phyloP scores from a whole-genome alignment of 2,797 vertebrate genomes.

The Micropoecilia bifurca region DNA sequence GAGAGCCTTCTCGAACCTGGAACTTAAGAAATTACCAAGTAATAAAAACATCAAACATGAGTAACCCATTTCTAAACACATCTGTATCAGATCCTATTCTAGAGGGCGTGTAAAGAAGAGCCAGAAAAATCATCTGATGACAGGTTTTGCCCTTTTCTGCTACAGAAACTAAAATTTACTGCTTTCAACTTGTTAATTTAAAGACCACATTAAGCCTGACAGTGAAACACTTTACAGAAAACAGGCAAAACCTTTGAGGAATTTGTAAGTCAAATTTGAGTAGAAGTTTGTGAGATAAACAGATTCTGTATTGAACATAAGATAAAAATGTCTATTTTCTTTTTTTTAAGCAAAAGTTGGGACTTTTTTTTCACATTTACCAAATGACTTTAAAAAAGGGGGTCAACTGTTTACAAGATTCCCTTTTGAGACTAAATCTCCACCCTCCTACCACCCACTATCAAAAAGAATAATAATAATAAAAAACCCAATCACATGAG shows the following conservation, averaged over 20 bases:
- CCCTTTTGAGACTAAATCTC: slow-evolving; percentile 44
- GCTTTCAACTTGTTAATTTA: slow-evolving; percentile 12
- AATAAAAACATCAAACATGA: slow-evolving; percentile 56
- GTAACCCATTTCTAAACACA: slow-evolving; percentile 54
- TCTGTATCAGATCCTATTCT: slow-evolving; percentile 52
- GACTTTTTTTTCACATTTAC: not conserved
- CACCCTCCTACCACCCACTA: slow-evolving; percentile 74
- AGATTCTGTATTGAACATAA: slow-evolving; percentile 17
- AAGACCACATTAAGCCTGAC: slow-evolving; percentile 21
- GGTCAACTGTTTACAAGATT: slow-evolving; percentile 43
- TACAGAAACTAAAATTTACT: not conserved
- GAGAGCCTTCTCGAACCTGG: slow-evolving; percentile 70
- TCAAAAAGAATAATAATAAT: slow-evolving; percentile 56
- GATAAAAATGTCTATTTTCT: not conserved
- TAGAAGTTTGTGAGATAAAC: slow-evolving; percentile 15
- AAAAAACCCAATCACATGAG: slow-evolving; percentile 84
- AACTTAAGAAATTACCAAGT: slow-evolving; percentile 59
- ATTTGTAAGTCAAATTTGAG: not conserved
- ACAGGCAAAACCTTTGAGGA: not conserved
- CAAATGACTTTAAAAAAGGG: slow-evolving; percentile 11
- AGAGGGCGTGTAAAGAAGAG: slow-evolving; percentile 58
- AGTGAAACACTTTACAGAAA: slow-evolving; percentile 7
- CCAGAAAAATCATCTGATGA: slow-evolving; percentile 45
- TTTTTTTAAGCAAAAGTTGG: not conserved
- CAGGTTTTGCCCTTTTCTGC: slow-evolving; percentile 36